A percentile compares a stretch with the other conserved stretches of the same genome.
These are phyloP conservation scores for Cheumatopsyche charites DNA, from an alignment of 1,140 invertebrate genomes.

Conservation along the genomic window DNA sequence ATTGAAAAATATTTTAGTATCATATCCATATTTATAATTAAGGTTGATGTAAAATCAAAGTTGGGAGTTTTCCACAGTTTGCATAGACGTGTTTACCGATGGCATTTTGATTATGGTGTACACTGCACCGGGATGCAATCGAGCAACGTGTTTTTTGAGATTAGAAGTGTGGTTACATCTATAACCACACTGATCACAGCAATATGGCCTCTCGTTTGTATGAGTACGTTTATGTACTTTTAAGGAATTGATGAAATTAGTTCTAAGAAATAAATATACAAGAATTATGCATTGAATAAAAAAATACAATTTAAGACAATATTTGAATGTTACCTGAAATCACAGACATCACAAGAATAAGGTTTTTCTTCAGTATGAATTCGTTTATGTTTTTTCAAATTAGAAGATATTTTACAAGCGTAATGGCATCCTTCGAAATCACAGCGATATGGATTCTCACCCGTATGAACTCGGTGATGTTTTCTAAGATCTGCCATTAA, in stretches of 20 bases:
- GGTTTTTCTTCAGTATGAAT: slow-evolving; percentile 68
- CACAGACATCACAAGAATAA: slow-evolving; percentile 75
- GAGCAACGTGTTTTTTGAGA: slow-evolving; percentile 58
- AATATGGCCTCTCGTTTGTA: slow-evolving; percentile 55
- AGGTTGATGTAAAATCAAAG: not conserved
- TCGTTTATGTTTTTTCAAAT: slow-evolving; percentile 56
- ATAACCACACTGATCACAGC: slow-evolving; percentile 56
- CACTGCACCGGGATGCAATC: slow-evolving; percentile 51
- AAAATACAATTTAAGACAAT: not conserved
- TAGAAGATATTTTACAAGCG: slow-evolving; percentile 49
- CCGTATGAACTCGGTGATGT: slow-evolving; percentile 45
- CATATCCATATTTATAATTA: not conserved
- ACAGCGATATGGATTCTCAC: slow-evolving; percentile 45
- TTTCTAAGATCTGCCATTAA: slow-evolving; percentile 48
- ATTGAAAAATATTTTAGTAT: not conserved
- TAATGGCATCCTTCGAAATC: slow-evolving; percentile 47
- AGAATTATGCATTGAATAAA: not conserved
- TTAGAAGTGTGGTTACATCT: slow-evolving; percentile 60
- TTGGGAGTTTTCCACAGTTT: slow-evolving; percentile 21
- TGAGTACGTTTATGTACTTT: slow-evolving; percentile 57
- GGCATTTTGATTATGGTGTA: slow-evolving; percentile 41
- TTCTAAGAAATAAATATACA: slow-evolving; percentile 34
- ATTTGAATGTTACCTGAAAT: slow-evolving; percentile 52
- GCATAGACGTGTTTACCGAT: slow-evolving; percentile 3
- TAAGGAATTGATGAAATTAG: slow-evolving; percentile 48